These are phyloP conservation scores for Aphidius ervi DNA, from an alignment of 1,140 invertebrate genomes.

Conservation along the genomic window DNA sequence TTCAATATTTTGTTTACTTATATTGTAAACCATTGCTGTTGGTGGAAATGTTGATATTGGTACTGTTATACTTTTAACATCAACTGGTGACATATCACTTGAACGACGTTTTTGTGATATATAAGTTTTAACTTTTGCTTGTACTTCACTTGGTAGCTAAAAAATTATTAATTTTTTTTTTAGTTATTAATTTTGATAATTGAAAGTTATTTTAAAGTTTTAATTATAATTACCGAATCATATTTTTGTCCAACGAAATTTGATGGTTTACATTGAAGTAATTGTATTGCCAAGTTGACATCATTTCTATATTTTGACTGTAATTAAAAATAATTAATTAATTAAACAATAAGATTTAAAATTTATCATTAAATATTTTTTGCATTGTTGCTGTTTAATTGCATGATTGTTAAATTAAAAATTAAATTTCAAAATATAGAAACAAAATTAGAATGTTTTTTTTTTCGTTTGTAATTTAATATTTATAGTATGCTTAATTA, in stretches of 20 bases:
- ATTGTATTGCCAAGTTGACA: slow-evolving; percentile 88
- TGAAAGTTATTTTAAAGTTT: slow-evolving; percentile 6
- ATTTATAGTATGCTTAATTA: not conserved
- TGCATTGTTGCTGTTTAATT: too few relatives aligned
- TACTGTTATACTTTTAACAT: slow-evolving; percentile 70
- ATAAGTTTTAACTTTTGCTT: slow-evolving; percentile 80
- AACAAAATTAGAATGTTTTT: too few relatives aligned
- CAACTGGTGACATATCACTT: slow-evolving; percentile 49
- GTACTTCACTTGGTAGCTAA: slow-evolving; percentile 84
- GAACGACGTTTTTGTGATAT: slow-evolving; percentile 63
- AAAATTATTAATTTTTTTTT: slow-evolving; percentile 33
- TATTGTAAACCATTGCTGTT: slow-evolving; percentile 83
- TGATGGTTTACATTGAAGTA: slow-evolving; percentile 91
- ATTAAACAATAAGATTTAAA: not conserved
- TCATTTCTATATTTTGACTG: slow-evolving; percentile 93
- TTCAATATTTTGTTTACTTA: slow-evolving; percentile 47
- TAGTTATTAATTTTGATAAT: slow-evolving; percentile 6
- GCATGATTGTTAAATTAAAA: not conserved
- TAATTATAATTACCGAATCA: slow-evolving; percentile 71
- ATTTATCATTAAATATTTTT: too few relatives aligned
- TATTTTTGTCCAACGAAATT: slow-evolving; percentile 91
- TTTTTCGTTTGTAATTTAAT: not conserved
- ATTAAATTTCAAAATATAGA: not conserved
- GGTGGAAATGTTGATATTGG: slow-evolving; percentile 82
- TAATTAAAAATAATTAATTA: slow-evolving; percentile 40